Percentiles rank a stretch among this genome's conserved stretches.
phyloP scores from a whole-genome alignment of 2,113 vertebrate species.

The Odobenus rosmarus region DNA sequence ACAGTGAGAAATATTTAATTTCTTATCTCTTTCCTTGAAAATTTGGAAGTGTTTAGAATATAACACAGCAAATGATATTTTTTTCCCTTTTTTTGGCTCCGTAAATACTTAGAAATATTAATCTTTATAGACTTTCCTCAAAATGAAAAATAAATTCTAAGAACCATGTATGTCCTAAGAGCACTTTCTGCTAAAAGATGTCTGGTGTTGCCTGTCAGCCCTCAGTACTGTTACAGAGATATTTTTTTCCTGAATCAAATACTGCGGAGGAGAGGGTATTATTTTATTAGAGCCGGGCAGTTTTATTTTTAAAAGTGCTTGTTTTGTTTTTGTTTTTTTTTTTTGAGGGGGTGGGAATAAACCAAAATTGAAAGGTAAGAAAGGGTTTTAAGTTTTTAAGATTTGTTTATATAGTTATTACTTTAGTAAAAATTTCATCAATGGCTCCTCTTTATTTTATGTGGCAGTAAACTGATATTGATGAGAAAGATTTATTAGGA shows the following conservation, averaged over 20 bases:
- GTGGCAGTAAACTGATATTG: not conserved
- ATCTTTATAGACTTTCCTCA: not conserved
- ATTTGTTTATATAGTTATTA: not conserved
- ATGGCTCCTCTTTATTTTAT: not conserved
- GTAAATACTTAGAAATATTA: not conserved
- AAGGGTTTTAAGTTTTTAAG: not conserved
- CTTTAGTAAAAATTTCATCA: not conserved
- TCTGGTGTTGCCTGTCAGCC: rapidly evolving
- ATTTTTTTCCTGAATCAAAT: not conserved
- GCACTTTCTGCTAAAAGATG: not conserved
- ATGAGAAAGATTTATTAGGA: not conserved
- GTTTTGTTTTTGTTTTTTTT: not conserved
- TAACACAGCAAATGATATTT: not conserved
- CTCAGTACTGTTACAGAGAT: constrained; percentile 42
- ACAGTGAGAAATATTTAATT: not conserved
- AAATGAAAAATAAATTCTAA: constrained; percentile 3
- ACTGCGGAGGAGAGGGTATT: not conserved
- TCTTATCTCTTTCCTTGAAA: constrained; percentile 18
- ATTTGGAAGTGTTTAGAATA: not conserved
- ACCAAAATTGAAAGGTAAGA: constrained; percentile 42
- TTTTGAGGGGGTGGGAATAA: not conserved
- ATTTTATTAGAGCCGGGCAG: not conserved
- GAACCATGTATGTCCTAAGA: not conserved
- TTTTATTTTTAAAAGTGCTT: not conserved
- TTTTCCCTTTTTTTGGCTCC: not conserved